Conservation (phyloP, 2,113 vertebrate species). For the Turdus rufiventris region DNA sequence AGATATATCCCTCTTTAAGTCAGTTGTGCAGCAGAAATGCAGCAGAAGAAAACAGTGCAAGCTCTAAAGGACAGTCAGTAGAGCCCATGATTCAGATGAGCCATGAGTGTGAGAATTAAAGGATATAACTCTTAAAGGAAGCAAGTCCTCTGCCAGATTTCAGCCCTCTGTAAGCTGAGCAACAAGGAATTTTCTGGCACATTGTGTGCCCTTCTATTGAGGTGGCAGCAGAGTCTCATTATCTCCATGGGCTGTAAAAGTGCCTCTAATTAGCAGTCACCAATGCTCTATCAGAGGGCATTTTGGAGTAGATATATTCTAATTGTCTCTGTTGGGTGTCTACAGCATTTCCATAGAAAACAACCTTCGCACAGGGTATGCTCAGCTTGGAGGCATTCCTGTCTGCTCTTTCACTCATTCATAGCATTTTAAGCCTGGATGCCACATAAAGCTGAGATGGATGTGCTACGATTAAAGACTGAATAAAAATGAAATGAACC, state of each 20-base stretch:
- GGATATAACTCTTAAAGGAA: not conserved
- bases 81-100: not conserved
- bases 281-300: slow-evolving; percentile 61
- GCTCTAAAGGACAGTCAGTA: not conserved
- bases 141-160: slow-evolving; percentile 1
- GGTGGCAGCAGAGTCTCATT: slow-evolving; percentile 50
- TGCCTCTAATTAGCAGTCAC: slow-evolving; percentile 67
- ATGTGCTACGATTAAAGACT: slow-evolving; percentile 56
- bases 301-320: slow-evolving; percentile 66
- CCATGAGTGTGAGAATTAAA: not conserved
- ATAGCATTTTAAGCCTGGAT: slow-evolving; percentile 44
- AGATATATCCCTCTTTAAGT: not conserved
- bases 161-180: not conserved
- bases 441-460: slow-evolving; percentile 37
- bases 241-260: slow-evolving; percentile 58
- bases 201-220: slow-evolving; percentile 56
- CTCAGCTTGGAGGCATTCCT: slow-evolving; percentile 61
- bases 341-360: slow-evolving; percentile 62
- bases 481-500: slow-evolving; percentile 64
- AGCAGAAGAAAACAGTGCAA: not conserved
- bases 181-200: slow-evolving; percentile 50
- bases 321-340: slow-evolving; percentile 68
- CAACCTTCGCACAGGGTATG: slow-evolving; percentile 47
- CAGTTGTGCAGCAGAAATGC: not conserved
- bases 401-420: slow-evolving; percentile 44